These are phyloP conservation scores for Crotalus tigris DNA, from an alignment of 2,113 vertebrate genomes.

Conservation along the genomic window DNA sequence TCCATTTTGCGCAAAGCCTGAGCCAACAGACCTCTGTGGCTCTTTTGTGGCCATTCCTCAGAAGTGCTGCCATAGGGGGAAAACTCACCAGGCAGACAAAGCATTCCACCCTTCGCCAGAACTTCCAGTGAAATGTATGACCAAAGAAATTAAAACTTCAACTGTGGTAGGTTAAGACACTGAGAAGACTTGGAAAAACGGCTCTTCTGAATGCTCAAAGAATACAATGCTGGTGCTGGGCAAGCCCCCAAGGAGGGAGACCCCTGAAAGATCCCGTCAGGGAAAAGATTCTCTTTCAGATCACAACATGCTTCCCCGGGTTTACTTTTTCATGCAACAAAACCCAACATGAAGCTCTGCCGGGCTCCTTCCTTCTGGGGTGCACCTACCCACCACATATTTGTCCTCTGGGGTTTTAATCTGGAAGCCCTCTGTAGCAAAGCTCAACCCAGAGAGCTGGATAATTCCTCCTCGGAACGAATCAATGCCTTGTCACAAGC, in stretches of 20 bases:
- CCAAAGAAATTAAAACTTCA: neutral
- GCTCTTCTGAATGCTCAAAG: neutral
- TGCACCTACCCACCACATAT: neutral
- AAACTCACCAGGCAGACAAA: neutral
- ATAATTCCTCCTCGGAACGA: neutral
- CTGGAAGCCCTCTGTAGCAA: neutral
- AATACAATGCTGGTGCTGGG: neutral
- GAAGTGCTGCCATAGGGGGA: neutral
- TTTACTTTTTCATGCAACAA: neutral
- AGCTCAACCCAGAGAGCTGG: neutral
- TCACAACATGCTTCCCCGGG: neutral
- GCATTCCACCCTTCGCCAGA: neutral
- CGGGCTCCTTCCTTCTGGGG: neutral
- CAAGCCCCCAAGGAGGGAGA: neutral
- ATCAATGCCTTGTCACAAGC: neutral
- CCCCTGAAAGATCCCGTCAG: neutral
- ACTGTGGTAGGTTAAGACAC: neutral
- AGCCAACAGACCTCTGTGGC: neutral
- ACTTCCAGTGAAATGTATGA: neutral
- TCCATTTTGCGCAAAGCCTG: conserved; percentile 41
- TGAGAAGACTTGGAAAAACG: neutral
- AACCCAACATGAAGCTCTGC: neutral
- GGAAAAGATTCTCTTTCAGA: neutral
- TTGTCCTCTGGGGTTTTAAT: neutral
- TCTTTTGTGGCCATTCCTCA: neutral